These are phyloP conservation scores for Agonum fuliginosum DNA, from an alignment of 2,888 invertebrate species.

Conservation along the genomic window DNA sequence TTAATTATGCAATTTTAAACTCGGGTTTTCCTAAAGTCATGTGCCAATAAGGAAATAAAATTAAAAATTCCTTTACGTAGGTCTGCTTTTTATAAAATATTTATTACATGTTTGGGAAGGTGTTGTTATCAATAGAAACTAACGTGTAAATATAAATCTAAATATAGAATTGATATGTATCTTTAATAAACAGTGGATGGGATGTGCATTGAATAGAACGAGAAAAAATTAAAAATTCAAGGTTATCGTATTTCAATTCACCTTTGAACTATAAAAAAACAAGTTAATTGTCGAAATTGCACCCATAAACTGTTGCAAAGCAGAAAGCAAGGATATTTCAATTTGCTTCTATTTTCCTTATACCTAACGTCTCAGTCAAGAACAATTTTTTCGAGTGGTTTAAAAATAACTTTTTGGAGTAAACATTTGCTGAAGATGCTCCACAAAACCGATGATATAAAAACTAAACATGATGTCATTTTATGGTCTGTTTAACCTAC, in stretches of 20 bases:
- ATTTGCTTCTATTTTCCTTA: no score
- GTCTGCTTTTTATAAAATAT: no score
- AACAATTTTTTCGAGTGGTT: no score
- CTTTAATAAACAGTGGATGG: neutral
- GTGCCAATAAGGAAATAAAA: no score
- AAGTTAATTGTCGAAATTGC: neutral
- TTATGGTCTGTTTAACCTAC: no score
- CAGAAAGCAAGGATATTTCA: neutral
- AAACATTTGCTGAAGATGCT: neutral
- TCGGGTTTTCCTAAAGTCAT: neutral
- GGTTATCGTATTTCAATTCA: neutral
- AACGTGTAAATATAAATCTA: neutral
- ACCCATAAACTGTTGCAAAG: neutral
- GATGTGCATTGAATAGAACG: neutral
- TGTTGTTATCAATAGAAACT: no score
- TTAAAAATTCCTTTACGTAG: no score
- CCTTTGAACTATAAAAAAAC: neutral
- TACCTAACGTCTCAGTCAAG: no score
- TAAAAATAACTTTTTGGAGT: neutral
- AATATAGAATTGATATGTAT: neutral
- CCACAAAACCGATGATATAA: neutral
- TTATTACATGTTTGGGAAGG: no score
- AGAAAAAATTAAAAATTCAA: neutral
- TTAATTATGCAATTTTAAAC: neutral
- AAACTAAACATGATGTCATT: neutral